phyloP scores from a whole-genome alignment of 2,797 vertebrate genomes.

The Caiman crocodilus region DNA sequence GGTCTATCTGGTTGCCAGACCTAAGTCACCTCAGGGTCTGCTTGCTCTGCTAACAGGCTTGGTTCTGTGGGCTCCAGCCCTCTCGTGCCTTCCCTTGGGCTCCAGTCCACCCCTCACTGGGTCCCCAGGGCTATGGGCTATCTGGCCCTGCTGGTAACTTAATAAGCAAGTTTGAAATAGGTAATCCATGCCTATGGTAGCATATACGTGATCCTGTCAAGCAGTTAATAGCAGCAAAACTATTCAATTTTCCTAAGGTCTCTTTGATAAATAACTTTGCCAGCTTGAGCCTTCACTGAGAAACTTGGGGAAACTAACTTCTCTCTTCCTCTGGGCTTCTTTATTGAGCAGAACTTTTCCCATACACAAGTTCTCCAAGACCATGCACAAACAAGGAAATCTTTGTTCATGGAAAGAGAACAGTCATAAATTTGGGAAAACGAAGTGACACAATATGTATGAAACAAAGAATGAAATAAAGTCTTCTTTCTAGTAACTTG shows the following conservation, averaged over 20 bases:
- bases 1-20: too few species aligned
- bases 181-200: neutral
- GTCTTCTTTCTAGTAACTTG: fast-evolving
- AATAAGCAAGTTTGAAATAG: neutral
- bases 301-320: conserved; percentile 28
- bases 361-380: neutral
- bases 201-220: neutral
- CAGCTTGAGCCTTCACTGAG: neutral
- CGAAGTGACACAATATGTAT: fast-evolving
- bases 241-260: neutral
- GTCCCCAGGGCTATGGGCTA: too few species aligned
- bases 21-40: too few species aligned
- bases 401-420: neutral
- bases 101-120: too few species aligned
- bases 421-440: fast-evolving
- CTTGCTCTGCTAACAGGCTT: too few species aligned
- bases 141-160: neutral
- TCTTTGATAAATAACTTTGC: neutral
- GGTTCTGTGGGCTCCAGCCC: too few species aligned
- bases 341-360: conserved; percentile 6
- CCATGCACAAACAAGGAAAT: neutral
- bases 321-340: neutral
- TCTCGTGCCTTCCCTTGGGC: too few species aligned
- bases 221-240: neutral
- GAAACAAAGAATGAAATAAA: neutral